phyloP scores from a whole-genome alignment of 2,888 invertebrate species.

The Spisula subtruncata region DNA sequence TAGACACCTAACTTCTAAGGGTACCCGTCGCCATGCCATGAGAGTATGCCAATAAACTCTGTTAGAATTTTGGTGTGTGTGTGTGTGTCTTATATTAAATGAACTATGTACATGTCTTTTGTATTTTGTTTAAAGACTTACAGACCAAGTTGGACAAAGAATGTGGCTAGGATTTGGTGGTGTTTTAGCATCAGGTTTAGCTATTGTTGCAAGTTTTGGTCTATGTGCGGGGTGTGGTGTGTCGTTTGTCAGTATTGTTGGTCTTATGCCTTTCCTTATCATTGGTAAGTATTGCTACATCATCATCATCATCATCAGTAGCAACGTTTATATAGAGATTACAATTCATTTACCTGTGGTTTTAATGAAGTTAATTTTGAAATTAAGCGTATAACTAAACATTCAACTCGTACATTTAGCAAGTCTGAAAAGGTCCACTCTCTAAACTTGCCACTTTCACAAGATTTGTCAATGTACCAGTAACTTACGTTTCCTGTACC shows the following conservation, averaged over 20 bases:
- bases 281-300: conserved; percentile 70
- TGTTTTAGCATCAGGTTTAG: conserved; percentile 73
- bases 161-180: conserved; percentile 69
- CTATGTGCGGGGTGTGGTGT: conserved; percentile 69
- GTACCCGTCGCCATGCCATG: no score
- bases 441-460: no score
- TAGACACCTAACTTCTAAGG: no score
- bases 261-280: conserved; percentile 79
- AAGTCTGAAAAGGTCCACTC: no score
- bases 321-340: neutral
- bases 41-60: no score
- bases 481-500: no score
- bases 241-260: conserved; percentile 79
- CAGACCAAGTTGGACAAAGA: conserved; percentile 61
- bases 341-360: neutral
- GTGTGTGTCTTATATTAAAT: no score
- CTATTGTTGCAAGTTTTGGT: conserved; percentile 77
- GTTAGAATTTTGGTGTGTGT: no score
- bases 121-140: neutral
- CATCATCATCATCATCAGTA: no score
- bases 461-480: no score
- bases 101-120: no score
- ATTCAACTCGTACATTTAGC: neutral
- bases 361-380: neutral
- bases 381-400: neutral